A percentile compares a stretch with the other conserved stretches of the same genome.
Conservation (phyloP, 2,113 vertebrate genomes). For the Suricata suricatta region DNA sequence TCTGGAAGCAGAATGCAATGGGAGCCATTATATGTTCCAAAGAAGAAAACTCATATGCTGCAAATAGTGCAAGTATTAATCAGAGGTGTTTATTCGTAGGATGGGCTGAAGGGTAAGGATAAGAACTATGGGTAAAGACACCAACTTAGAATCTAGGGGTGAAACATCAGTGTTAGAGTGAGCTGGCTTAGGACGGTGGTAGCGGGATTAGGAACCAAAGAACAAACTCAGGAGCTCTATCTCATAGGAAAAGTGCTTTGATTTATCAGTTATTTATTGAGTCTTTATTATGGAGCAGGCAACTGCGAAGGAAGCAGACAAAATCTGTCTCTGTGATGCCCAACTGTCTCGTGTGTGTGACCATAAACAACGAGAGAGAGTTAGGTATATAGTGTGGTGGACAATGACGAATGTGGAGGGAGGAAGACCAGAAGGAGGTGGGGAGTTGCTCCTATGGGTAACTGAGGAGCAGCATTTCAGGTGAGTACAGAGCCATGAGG, state of each 20-base stretch:
- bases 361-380: background rate
- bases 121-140: background rate
- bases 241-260: background rate
- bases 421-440: background rate
- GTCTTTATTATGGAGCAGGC: background rate
- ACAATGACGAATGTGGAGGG: too few relatives aligned
- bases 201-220: background rate
- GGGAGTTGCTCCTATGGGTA: rapidly evolving
- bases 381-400: rapidly evolving
- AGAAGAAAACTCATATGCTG: background rate
- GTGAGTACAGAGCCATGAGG: background rate
- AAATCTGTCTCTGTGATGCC: too few relatives aligned
- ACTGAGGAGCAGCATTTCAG: too few relatives aligned
- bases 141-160: background rate
- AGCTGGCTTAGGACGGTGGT: background rate
- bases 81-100: too few relatives aligned
- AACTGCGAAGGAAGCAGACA: background rate
- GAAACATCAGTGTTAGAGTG: background rate
- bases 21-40: background rate
- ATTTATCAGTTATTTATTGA: background rate
- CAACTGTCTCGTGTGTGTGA: background rate
- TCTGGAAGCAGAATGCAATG: background rate
- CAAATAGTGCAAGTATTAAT: background rate
- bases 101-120: background rate
- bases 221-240: background rate